Percentiles rank a stretch among this genome's conserved stretches.
Evolutionary conservation across 2,113 vertebrate genomes (phyloP).

Genomic region (Ivindomyrus marchei): DNA sequence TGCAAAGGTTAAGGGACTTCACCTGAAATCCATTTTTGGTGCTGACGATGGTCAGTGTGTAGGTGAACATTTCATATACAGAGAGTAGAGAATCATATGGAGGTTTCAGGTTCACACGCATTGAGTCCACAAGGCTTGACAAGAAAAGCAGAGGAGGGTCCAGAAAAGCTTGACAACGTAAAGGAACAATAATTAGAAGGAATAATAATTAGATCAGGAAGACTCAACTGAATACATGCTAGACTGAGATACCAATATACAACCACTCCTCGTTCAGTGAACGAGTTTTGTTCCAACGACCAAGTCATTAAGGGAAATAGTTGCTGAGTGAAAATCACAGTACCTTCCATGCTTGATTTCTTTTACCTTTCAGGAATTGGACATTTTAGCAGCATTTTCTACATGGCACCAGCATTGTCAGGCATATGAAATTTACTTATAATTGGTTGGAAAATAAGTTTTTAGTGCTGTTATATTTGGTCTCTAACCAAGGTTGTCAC

Average conservation of each 20-base stretch:
- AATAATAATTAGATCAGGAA: not conserved
- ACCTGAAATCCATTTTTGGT: not conserved
- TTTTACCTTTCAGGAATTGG: not conserved
- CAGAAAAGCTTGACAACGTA: not conserved
- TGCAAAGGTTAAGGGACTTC: not conserved
- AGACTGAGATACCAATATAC: not conserved
- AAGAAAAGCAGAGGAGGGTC: conserved; percentile 8
- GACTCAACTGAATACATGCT: not conserved
- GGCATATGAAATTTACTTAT: not conserved
- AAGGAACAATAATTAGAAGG: not conserved
- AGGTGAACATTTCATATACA: not conserved
- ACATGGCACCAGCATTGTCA: not conserved
- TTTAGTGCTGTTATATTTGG: not conserved
- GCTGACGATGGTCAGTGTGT: not conserved
- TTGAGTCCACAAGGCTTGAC: not conserved
- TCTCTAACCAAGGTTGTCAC: not conserved
- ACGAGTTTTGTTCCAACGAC: not conserved
- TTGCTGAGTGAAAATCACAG: not conserved
- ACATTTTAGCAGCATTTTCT: not conserved
- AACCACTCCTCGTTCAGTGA: not conserved
- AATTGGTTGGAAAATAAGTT: not conserved
- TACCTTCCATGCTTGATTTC: not conserved
- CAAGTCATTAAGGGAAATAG: not conserved
- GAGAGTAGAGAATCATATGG: not conserved
- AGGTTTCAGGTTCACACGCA: not conserved